Percentiles rank a stretch among this genome's conserved stretches.
phyloP scores from a whole-genome alignment of 92 coral and sea anemone genomes.

The Actinostola sp. region DNA sequence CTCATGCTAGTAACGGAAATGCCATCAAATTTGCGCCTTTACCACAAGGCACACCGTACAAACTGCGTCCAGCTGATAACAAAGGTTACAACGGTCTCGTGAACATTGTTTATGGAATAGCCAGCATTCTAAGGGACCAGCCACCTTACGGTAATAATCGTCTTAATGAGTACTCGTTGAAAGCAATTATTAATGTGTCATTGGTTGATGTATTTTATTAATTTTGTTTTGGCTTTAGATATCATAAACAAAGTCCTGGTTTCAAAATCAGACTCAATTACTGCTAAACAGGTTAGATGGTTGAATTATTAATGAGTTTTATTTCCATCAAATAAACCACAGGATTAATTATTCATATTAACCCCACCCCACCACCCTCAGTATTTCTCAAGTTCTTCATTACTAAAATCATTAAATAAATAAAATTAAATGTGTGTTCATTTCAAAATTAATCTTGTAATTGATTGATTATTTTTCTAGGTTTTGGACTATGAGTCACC shows the following conservation, averaged over 20 bases:
- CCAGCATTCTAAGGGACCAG: slow-evolving; percentile 43
- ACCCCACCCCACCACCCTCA: too few species aligned
- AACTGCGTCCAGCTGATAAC: slow-evolving; percentile 23
- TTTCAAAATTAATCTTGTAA: not conserved
- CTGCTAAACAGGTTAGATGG: slow-evolving; percentile 2
- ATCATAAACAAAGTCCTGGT: slow-evolving; percentile 5
- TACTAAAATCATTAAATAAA: not conserved
- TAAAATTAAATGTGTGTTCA: too few species aligned
- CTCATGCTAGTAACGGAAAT: not conserved
- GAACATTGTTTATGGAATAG: slow-evolving; percentile 53
- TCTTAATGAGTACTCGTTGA: not conserved
- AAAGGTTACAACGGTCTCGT: slow-evolving; percentile 48
- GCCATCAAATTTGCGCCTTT: slow-evolving; percentile 29
- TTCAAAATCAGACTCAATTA: slow-evolving; percentile 1
- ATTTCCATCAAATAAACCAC: too few species aligned
- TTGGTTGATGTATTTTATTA: not conserved
- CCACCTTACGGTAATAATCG: slow-evolving; percentile 83
- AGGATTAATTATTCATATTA: too few species aligned
- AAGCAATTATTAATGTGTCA: not conserved
- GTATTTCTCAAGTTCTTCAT: too few species aligned
- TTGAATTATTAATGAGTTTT: too few species aligned
- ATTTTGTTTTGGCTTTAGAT: not conserved
- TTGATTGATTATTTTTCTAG: slow-evolving; percentile 23
- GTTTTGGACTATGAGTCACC: slow-evolving; percentile 76
- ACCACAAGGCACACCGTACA: slow-evolving; percentile 57